Evolutionary conservation across 37 sponge, comb jelly and placozoan species (phyloP), one percentile per base, ranked within the genome.

Genomic region (Spongilla lacustris): DNA sequence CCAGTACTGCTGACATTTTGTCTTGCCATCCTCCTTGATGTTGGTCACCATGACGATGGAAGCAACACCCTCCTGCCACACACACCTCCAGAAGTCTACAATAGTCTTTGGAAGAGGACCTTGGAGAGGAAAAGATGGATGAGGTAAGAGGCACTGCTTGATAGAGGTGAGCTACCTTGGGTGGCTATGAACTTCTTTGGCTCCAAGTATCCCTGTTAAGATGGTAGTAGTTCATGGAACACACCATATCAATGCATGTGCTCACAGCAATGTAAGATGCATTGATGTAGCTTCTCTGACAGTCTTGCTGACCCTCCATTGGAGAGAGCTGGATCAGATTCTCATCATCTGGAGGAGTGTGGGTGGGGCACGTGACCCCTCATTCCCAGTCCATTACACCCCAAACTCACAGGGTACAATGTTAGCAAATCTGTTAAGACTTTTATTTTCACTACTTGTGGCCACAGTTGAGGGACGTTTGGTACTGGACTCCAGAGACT

Each of bases 41-140:
- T 91, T 87, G 74, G 95, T 94, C n/a, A 94, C 73, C 95, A 94
- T 93, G 71, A 93, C 94, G 46, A 93, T 83, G 48, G 79, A 68
- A 27, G 84, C 80, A 8, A 83, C 69, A 13, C 72, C 73, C 79
- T 93, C 90, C 74, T 89, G 87, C 94, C 94, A 93, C 3, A 93
- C 38, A 37, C 89, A 48, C 67, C 86, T 83, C 94, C 94, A 93
- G 78, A 86, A 86, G 91, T 89, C 94, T 50, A 79, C 80, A 14
- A 87, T 50, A 27, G 94, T 93, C 1, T 67, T 46, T 10, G 86
- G 75, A 11, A 85, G 36, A 5, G 94, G 94, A 38, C 91, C 93
- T 93, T 67, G n/a, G 67, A 29, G 32, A 29, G 31, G 27, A 28
- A 50, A 26, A 79, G 50, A 79, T 38, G 58, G 10, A 49, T 1